Evolutionary conservation across 2,797 vertebrate genomes (phyloP).

Genomic region (Sebastes glaucus): DNA sequence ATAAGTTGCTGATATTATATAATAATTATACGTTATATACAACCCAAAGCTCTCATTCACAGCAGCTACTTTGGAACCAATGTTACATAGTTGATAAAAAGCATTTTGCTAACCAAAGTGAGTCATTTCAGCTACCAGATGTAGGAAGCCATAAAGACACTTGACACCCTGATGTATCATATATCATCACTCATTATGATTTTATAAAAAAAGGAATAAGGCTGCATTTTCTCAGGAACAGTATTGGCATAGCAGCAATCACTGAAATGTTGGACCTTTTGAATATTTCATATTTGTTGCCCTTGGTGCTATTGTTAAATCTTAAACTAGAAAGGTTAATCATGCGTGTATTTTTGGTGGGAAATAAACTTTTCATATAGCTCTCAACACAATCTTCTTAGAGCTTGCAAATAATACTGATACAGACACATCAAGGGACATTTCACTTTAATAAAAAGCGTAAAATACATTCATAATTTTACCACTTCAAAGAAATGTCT

Average conservation of each 20-base stretch:
- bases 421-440: neutral
- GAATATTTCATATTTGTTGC: neutral
- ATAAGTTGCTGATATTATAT: neutral
- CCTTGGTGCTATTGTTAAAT: neutral
- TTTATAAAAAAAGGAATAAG: neutral
- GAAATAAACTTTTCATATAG: conserved; percentile 12
- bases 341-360: neutral
- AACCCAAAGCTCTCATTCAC: neutral
- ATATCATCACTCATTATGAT: neutral
- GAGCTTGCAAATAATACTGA: neutral
- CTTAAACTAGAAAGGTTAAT: neutral
- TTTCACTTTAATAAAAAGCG: neutral
- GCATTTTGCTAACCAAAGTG: neutral
- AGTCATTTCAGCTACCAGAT: neutral
- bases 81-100: neutral
- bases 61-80: neutral
- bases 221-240: conserved; percentile 2
- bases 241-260: neutral
- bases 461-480: neutral
- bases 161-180: neutral
- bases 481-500: neutral
- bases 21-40: neutral
- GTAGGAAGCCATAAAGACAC: neutral
- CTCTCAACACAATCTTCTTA: neutral
- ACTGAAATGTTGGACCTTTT: neutral